Conservation (phyloP, 2,797 vertebrate species). For the Myiothlypis coronata region DNA sequence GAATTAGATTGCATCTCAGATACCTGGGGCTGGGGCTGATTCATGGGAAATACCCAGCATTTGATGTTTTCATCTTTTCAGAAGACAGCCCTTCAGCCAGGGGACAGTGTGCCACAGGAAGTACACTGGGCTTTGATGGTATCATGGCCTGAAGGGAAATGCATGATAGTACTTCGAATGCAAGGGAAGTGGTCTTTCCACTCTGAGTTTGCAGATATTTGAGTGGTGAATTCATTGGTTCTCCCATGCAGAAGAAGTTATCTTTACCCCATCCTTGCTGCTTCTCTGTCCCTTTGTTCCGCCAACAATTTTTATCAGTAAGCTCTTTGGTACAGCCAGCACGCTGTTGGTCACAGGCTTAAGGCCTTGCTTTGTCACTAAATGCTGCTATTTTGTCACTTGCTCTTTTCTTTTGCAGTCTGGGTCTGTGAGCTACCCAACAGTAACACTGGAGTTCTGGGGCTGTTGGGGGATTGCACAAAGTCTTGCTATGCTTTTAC, state of each 20-base stretch:
- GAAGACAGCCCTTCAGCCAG: neutral
- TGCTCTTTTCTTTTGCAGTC: neutral
- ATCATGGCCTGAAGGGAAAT: neutral
- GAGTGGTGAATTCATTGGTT: neutral
- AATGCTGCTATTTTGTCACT: neutral
- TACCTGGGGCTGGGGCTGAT: neutral
- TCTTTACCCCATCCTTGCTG: neutral
- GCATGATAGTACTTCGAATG: neutral
- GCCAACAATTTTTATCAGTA: neutral
- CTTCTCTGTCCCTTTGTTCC: neutral
- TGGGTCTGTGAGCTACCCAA: neutral
- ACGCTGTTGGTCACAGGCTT: neutral
- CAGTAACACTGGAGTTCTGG: neutral
- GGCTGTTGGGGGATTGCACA: neutral
- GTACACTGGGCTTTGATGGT: neutral
- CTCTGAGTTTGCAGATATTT: neutral
- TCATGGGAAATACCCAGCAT: neutral
- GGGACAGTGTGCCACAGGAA: neutral
- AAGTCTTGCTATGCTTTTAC: neutral
- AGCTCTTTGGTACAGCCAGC: neutral
- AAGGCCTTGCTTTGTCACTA: neutral
- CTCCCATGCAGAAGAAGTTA: neutral
- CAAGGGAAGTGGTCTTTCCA: conserved; percentile 7
- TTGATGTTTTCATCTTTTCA: neutral
- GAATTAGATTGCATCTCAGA: neutral